Percentiles rank a stretch among this genome's conserved stretches.
Evolutionary conservation across 1,140 invertebrate species (phyloP).

Genomic region (Dufourea novaeangliae): DNA sequence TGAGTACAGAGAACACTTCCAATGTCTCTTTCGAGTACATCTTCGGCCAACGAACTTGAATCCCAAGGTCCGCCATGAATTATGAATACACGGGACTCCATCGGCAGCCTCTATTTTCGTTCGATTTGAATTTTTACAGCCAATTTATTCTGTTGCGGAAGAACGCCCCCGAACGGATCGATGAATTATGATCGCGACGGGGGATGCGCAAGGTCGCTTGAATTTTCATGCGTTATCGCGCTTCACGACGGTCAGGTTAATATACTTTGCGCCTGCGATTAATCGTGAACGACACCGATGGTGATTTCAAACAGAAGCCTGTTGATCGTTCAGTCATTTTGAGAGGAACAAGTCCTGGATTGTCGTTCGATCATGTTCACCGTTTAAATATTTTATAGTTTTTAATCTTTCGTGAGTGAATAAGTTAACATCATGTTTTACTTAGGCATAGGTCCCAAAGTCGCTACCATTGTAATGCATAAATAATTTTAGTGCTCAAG

Average conservation of each 20-base stretch:
- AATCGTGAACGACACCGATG: neutral
- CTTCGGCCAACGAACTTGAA: slow-evolving; percentile 26
- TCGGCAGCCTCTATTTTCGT: slow-evolving; percentile 39
- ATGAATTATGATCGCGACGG: slow-evolving; percentile 28
- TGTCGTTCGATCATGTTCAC: neutral
- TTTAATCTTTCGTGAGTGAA: neutral
- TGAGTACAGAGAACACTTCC: neutral
- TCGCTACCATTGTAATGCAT: too few species aligned
- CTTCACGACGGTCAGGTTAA: neutral
- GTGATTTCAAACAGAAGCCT: neutral
- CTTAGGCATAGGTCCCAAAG: too few species aligned
- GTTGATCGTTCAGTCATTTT: neutral
- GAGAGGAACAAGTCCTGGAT: neutral
- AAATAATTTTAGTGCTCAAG: too few species aligned
- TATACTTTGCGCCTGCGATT: neutral
- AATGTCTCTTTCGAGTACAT: neutral
- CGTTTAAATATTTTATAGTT: neutral
- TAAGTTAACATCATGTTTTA: too few species aligned
- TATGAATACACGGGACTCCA: slow-evolving; percentile 30
- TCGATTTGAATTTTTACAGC: slow-evolving; percentile 52
- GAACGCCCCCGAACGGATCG: slow-evolving; percentile 21
- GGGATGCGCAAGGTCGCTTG: slow-evolving; percentile 18
- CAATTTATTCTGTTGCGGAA: slow-evolving; percentile 35
- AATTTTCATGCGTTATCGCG: slow-evolving; percentile 29
- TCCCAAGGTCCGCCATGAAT: slow-evolving; percentile 35